Percentiles rank a stretch among this genome's conserved stretches.
These are phyloP conservation scores for Perizoma affinitatum DNA, from an alignment of 2,888 invertebrate genomes.

Conservation along the genomic window DNA sequence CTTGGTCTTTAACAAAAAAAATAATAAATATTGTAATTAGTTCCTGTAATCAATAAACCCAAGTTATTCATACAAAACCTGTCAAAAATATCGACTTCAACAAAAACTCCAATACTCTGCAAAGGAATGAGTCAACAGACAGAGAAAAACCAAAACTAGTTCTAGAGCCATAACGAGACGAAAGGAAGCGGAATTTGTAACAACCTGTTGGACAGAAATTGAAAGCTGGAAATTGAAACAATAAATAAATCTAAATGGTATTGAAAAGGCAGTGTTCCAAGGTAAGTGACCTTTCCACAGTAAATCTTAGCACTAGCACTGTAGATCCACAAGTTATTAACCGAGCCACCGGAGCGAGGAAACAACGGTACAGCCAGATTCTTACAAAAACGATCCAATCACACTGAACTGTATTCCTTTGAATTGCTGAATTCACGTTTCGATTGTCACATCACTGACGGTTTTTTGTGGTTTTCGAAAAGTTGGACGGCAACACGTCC, in stretches of 20 bases:
- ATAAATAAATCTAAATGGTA: constrained; percentile 38
- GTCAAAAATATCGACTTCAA: constrained; percentile 2
- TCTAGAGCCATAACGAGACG: constrained; percentile 41
- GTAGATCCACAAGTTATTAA: constrained; percentile 77
- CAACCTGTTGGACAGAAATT: constrained; percentile 49
- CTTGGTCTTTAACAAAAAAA: constrained; percentile 1
- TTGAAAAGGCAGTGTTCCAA: constrained; percentile 49
- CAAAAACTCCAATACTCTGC: constrained; percentile 27
- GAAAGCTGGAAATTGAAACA: constrained; percentile 42
- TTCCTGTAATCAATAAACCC: neutral
- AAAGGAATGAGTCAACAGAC: constrained; percentile 46
- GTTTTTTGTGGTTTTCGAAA: constrained; percentile 32
- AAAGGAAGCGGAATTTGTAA: constrained; percentile 39
- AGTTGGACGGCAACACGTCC: constrained; percentile 51
- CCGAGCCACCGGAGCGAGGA: constrained; percentile 74
- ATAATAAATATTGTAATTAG: neutral
- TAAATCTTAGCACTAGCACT: constrained; percentile 78
- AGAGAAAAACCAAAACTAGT: constrained; percentile 46
- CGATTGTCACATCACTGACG: constrained; percentile 56
- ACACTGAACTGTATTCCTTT: constrained; percentile 42
- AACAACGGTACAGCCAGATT: constrained; percentile 72
- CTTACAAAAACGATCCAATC: constrained; percentile 45
- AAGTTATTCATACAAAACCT: constrained; percentile 19
- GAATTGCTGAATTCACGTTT: constrained; percentile 38
- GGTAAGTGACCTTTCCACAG: constrained; percentile 80